Conservation (phyloP, 2,797 vertebrate species). For the Macrochelys suwanniensis region DNA sequence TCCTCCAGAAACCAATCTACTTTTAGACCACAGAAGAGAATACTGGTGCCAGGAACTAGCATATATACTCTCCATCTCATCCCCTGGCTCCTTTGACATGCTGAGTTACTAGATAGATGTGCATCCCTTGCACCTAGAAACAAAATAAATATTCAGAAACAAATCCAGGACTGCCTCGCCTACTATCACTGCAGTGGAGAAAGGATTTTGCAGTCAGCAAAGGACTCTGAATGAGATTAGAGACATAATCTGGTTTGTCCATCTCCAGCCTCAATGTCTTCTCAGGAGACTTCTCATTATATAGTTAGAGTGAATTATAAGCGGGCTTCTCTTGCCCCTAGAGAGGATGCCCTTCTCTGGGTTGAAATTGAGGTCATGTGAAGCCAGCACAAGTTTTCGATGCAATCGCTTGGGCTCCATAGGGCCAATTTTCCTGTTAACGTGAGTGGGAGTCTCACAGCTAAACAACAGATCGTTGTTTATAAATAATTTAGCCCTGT, state of each 20-base stretch:
- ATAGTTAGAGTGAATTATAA: neutral
- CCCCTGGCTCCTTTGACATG: neutral
- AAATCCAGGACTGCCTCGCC: neutral
- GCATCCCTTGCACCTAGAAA: accelerated
- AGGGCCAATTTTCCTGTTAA: neutral
- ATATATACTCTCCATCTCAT: accelerated
- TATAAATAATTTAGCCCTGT: neutral
- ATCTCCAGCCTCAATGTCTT: neutral
- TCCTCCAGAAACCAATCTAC: neutral
- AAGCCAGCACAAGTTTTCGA: accelerated
- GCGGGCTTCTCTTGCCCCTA: neutral
- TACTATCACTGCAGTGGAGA: neutral
- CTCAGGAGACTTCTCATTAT: neutral
- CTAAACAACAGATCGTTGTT: neutral
- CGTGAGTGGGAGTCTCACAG: accelerated
- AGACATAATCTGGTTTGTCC: neutral
- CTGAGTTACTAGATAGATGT: accelerated
- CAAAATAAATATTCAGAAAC: neutral
- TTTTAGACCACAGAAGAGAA: neutral
- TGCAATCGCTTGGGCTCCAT: neutral
- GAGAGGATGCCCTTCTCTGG: neutral
- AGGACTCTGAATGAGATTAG: neutral
- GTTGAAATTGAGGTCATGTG: neutral
- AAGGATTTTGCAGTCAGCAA: neutral
- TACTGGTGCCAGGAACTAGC: neutral